Base-by-base conservation (phyloP, 1,140 invertebrate genomes). In the Phymastichus coffea region DNA sequence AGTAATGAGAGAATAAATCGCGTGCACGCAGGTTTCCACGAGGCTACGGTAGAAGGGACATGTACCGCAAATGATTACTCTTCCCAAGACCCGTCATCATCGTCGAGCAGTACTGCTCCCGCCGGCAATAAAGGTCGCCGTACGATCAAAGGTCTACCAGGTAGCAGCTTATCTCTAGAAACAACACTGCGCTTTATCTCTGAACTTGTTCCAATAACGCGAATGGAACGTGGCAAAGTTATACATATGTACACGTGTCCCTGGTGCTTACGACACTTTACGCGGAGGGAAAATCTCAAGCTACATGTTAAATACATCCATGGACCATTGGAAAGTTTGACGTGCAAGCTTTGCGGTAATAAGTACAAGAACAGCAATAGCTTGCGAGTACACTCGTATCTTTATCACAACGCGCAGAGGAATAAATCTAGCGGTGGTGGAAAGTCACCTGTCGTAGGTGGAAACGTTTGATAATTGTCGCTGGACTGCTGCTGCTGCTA, bases 341-440 rank as follows among this genome's bases (percentile, higher is more conserved):
- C 75, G n/a, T 81, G 79, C 69, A 78, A 78, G 58, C 70, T 78
- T 30, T 81, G 79, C 62, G 77, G 76, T 30, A 80, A 80, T 66
- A 79, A 77, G 67, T 81, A 80, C 65, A 80, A 80, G 55, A 82
- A 80, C 57, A 78, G 78, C 57, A 82, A 82, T 55, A 81, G 79
- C 64, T 68, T 82, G 54, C 79, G 80, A 54, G 80, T 81, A 49
- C 80, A 82, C 66, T 77, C 79, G 61, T 81, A 80, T 57, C 74
- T 81, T 26, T 82, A 81, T 66, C 80, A 81, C 61, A 80, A 81
- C 46, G 66, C 75, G 6, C 78, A 75, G 44, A 70, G 78, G 37
- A 74, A 75, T 53, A 79, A 79, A n/a, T 38, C 46, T 22, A 55
- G 12, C 37, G 41, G 20, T 40, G 19, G 28, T 33, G 28, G 28